Percentiles rank a stretch among this genome's conserved stretches.
Evolutionary conservation across 1,140 invertebrate species (phyloP).

Genomic region (Paramacrobiotus metropolitanus): DNA sequence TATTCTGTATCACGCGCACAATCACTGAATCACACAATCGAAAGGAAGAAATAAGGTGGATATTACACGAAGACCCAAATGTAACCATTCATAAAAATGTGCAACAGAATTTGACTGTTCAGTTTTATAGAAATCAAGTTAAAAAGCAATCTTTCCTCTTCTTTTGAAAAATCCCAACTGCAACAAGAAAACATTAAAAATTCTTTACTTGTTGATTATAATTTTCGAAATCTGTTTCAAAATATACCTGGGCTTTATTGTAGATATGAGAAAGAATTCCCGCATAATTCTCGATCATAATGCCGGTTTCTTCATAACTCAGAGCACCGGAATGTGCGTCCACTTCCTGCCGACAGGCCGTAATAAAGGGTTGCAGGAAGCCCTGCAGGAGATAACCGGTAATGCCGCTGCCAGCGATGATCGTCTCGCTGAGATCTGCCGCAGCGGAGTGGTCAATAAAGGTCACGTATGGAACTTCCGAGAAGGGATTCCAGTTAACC

Average conservation of each 20-base stretch:
- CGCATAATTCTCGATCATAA: neutral
- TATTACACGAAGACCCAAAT: neutral
- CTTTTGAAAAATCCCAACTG: neutral
- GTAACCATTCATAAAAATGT: neutral
- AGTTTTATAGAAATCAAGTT: neutral
- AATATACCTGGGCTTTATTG: neutral
- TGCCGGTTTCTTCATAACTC: neutral
- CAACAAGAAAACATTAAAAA: neutral
- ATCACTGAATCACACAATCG: neutral
- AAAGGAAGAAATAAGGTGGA: neutral
- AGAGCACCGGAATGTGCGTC: neutral
- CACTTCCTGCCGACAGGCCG: neutral
- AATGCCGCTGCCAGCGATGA: too few species aligned
- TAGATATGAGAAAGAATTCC: neutral
- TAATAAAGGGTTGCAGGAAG: neutral
- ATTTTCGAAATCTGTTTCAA: neutral
- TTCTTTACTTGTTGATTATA: neutral
- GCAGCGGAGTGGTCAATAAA: neutral
- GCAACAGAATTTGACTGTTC: neutral
- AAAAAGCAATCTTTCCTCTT: neutral
- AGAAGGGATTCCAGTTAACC: neutral
- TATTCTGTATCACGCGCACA: too few species aligned
- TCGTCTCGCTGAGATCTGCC: neutral
- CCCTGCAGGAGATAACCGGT: too few species aligned
- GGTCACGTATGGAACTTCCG: neutral